These are phyloP conservation scores for Gobiocypris rarus DNA, from an alignment of 2,113 vertebrate species.

Conservation along the genomic window DNA sequence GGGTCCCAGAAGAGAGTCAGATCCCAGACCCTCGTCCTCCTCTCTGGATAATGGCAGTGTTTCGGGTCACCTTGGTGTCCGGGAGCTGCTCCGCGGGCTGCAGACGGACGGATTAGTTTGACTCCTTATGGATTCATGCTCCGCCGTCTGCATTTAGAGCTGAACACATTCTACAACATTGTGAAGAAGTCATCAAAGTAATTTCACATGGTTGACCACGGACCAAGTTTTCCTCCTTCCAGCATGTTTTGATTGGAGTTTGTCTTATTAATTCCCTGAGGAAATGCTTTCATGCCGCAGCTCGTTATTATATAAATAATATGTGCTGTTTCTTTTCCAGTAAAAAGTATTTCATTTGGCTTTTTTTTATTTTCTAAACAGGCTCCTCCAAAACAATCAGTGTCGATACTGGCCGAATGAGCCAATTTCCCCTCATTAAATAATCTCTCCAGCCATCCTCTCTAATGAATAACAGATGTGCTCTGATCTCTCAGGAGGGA, in stretches of 20 bases:
- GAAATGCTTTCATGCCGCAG: background rate
- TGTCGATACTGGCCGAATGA: background rate
- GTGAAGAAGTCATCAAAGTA: constrained; percentile 3
- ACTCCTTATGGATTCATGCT: constrained; percentile 13
- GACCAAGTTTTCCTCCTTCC: background rate
- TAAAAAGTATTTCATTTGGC: constrained; percentile 16
- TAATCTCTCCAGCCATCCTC: constrained; percentile 38
- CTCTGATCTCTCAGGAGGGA: constrained; percentile 29
- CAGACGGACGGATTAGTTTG: background rate
- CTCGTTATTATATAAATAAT: constrained; percentile 13
- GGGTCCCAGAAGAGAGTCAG: constrained; percentile 10
- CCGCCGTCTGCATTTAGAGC: background rate
- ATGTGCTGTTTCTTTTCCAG: background rate
- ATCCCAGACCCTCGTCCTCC: constrained; percentile 13
- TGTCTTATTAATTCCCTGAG: background rate
- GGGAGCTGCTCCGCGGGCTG: background rate
- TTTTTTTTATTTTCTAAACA: background rate
- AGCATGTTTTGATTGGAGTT: background rate
- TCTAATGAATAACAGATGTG: constrained; percentile 52
- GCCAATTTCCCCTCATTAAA: constrained; percentile 27
- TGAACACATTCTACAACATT: background rate
- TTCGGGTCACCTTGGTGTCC: constrained; percentile 28
- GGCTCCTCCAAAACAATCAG: background rate
- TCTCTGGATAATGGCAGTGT: constrained; percentile 4
- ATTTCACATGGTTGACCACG: background rate